Evolutionary conservation across 2,888 invertebrate genomes (phyloP).

Genomic region (Tetanocera ferruginea): DNA sequence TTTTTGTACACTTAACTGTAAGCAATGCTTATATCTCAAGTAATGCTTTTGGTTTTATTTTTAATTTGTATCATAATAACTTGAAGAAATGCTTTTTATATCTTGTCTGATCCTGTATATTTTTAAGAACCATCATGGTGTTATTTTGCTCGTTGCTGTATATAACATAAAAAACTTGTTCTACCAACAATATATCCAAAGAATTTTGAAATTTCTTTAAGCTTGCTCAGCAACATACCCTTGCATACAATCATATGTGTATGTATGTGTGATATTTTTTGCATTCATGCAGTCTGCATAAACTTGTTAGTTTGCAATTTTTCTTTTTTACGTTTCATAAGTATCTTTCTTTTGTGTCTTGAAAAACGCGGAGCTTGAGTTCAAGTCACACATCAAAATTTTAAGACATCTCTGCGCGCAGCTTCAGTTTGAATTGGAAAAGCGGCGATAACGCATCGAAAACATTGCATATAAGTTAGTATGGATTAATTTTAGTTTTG

Average conservation of each 20-base stretch:
- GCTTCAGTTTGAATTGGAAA: slow-evolving; percentile 44
- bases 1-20: too few species aligned
- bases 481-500: not conserved
- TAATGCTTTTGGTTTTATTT: too few species aligned
- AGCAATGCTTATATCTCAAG: too few species aligned
- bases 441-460: slow-evolving; percentile 37
- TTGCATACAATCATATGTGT: not conserved
- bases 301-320: slow-evolving; percentile 27
- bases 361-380: slow-evolving; percentile 3
- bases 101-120: too few species aligned
- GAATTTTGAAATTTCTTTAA: not conserved
- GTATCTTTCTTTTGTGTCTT: not conserved
- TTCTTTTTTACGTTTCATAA: not conserved
- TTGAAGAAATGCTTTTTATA: too few species aligned
- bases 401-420: slow-evolving; percentile 34
- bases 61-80: too few species aligned
- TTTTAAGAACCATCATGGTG: too few species aligned
- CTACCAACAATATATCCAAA: not conserved
- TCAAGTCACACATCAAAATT: slow-evolving; percentile 43
- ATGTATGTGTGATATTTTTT: not conserved
- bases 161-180: not conserved
- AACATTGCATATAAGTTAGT: not conserved
- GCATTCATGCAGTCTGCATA: slow-evolving; percentile 14
- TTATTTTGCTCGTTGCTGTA: not conserved
- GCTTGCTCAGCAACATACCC: not conserved